phyloP scores from a whole-genome alignment of 2,797 vertebrate species.

The Crocidura indochinensis region DNA sequence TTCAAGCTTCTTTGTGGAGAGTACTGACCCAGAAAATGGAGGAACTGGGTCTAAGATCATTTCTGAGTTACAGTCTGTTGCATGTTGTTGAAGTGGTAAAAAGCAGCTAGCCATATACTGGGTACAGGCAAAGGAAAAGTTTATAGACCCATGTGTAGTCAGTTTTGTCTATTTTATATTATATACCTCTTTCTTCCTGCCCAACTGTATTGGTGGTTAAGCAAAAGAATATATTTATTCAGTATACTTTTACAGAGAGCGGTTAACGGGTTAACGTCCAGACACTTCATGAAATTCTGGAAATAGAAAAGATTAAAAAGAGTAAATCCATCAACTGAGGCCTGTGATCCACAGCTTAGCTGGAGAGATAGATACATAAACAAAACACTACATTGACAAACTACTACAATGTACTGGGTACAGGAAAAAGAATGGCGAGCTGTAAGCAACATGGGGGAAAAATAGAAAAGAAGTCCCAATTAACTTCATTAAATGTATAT shows the following conservation, averaged over 20 bases:
- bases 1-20: conserved; percentile 45
- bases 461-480: conserved; percentile 27
- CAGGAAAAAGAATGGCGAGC: background rate
- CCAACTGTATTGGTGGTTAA: conserved; percentile 47
- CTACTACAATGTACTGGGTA: background rate
- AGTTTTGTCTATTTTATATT: conserved; percentile 12
- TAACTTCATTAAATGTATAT: background rate
- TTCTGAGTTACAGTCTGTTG: conserved; percentile 31
- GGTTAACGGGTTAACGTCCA: background rate
- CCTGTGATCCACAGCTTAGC: conserved; percentile 55
- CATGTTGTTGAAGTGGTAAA: conserved; percentile 20
- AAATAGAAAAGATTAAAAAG: conserved; percentile 30
- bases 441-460: background rate
- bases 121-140: background rate
- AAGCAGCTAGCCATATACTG: background rate
- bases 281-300: conserved; percentile 57
- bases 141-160: conserved; percentile 4
- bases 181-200: conserved; percentile 26
- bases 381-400: conserved; percentile 2
- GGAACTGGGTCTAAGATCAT: conserved; percentile 53
- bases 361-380: conserved; percentile 30
- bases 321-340: conserved; percentile 18
- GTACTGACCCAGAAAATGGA: conserved; percentile 39
- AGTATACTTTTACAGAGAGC: conserved; percentile 13
- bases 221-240: conserved; percentile 61